Evolutionary conservation across 2,888 invertebrate species (phyloP), one percentile per base, ranked within the genome.

Genomic region (Idaea aversata): DNA sequence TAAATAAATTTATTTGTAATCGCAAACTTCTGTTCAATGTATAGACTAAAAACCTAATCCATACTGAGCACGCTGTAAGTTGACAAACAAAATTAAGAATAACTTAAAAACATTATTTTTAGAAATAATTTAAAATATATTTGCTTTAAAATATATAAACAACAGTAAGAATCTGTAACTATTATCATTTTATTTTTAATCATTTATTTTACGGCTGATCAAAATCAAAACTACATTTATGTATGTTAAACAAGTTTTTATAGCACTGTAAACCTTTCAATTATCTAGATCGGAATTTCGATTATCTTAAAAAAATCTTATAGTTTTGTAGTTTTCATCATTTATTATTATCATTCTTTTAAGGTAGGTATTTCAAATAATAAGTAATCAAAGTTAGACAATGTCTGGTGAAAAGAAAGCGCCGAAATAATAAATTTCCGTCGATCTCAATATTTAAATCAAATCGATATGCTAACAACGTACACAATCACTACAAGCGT

Each of bases 381-480:
- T 25, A 25, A 3, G 36, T 36, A 36, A 36, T 36, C 5, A 36
- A 36, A 5, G 10, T 36, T 10, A 13, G 10, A 47, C 4, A 13
- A 10, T 47, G 47, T 47, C 47, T 47, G 7, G 47, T 13, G 47
- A 10, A 47, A 47, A 47, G n/a, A 47, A 47, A 47, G 13, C 4
- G 13, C 47, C 47, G 13, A 47, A 47, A 47, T 47, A 47, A 47
- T 47, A 13, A 47, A 47, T 47, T 13, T 47, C 13, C 47, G 5
- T 47, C 47, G 47, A 47, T 47, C 47, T 47, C 47, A 47, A 6
- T 47, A 47, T 47, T 47, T 47, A 47, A 47, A 47, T 47, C 47
- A 47, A 47, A 47, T 47, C 47, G 47, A 47, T 47, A 47, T 47
- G 47, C 47, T 47, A 47, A 47, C 47, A 47, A 47, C 47, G 47